Conservation (phyloP, 2,888 invertebrate species). For the Parnassius orleans region DNA sequence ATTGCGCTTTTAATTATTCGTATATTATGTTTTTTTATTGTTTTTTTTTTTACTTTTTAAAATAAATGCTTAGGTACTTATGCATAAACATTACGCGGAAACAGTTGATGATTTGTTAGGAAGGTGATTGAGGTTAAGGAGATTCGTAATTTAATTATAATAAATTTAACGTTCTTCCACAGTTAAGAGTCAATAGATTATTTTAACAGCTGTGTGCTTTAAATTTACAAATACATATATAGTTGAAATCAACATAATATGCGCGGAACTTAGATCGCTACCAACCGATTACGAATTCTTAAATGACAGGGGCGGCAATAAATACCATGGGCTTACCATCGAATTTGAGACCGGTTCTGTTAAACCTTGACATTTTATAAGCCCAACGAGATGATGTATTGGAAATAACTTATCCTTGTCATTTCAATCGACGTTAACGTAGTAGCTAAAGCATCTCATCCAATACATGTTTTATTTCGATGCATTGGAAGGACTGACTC, state of each 20-base stretch:
- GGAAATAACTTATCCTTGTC: conserved; percentile 20
- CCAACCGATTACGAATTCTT: conserved; percentile 17
- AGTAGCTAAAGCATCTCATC: conserved; percentile 8
- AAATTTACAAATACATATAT: conserved; percentile 1
- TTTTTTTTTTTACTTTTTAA: too few relatives aligned
- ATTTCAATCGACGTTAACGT: conserved; percentile 20
- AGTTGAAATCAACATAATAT: conserved; percentile 6
- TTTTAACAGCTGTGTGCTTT: conserved; percentile 3
- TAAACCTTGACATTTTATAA: conserved; percentile 34
- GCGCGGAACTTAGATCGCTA: conserved; percentile 11
- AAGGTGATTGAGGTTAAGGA: conserved; percentile 8
- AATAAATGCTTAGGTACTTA: background rate
- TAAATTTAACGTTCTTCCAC: conserved; percentile 5
- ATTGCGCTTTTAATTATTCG: too few relatives aligned
- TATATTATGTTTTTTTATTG: too few relatives aligned
- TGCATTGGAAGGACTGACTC: conserved; percentile 16
- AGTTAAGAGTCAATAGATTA: background rate
- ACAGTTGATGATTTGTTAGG: background rate
- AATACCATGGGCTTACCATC: conserved; percentile 29
- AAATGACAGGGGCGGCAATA: conserved; percentile 21
- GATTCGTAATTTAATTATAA: conserved; percentile 15
- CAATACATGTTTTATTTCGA: conserved; percentile 13
- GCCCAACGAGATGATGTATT: conserved; percentile 24
- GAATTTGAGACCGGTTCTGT: conserved; percentile 28
- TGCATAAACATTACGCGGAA: conserved; percentile 1